Conservation (phyloP, 2,113 vertebrate genomes). For the Psephotus haematonotus region DNA sequence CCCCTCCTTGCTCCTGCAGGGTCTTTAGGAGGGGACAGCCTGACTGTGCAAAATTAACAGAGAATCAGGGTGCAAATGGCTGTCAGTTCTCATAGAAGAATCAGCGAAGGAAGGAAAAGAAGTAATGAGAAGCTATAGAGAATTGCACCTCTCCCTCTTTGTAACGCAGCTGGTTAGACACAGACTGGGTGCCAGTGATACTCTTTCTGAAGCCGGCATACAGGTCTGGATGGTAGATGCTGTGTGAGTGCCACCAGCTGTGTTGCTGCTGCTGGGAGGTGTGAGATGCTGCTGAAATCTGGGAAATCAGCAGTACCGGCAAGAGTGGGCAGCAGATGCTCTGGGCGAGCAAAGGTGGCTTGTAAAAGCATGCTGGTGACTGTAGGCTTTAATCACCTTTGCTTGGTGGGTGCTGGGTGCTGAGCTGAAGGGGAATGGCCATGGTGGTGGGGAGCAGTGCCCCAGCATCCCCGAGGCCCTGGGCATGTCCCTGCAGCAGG, state of each 20-base stretch:
- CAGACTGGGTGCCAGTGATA: fast-evolving
- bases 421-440: not conserved
- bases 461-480: fast-evolving
- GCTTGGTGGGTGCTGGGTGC: not conserved
- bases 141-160: not conserved
- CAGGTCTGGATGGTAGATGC: not conserved
- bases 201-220: fast-evolving
- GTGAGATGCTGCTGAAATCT: not conserved
- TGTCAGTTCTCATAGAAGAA: not conserved
- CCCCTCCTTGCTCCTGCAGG: not conserved
- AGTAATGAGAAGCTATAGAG: not conserved
- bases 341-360: not conserved
- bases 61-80: fast-evolving
- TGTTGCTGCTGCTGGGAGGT: not conserved
- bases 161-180: not conserved
- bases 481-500: not conserved
- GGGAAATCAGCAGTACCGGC: fast-evolving
- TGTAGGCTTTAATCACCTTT: not conserved
- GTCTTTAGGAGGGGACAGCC: not conserved
- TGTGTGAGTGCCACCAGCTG: not conserved
- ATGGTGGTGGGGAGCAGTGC: not conserved
- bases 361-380: not conserved
- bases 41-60: not conserved
- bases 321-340: fast-evolving
- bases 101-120: not conserved